phyloP scores from a whole-genome alignment of 2,113 vertebrate species.

The Pimephales promelas region DNA sequence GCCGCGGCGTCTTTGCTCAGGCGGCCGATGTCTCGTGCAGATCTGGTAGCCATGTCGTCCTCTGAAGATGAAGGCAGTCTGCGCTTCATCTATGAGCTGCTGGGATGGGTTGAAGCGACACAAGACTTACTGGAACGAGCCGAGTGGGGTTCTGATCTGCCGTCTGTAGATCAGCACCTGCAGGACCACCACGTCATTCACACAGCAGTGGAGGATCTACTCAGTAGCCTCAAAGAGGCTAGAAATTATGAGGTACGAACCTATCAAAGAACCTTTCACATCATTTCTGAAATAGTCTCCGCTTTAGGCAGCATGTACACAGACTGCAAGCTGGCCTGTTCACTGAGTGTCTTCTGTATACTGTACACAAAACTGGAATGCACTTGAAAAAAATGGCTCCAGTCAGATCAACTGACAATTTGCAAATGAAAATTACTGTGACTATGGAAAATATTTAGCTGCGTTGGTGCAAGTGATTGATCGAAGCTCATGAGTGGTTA shows the following conservation, averaged over 20 bases:
- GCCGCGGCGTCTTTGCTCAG: constrained; percentile 84
- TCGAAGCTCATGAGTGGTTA: background rate
- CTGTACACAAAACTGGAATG: too few species aligned
- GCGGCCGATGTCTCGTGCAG: constrained; percentile 86
- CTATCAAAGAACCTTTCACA: background rate
- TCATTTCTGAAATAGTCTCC: background rate
- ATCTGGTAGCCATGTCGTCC: constrained; percentile 92
- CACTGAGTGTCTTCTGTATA: too few species aligned
- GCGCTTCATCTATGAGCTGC: constrained; percentile 94
- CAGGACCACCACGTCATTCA: constrained; percentile 87
- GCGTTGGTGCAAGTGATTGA: background rate
- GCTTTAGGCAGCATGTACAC: background rate
- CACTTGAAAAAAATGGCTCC: too few species aligned
- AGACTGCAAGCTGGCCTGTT: background rate
- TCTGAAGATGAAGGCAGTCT: constrained; percentile 95
- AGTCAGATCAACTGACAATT: too few species aligned
- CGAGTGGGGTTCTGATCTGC: constrained; percentile 94
- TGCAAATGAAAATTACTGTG: too few species aligned
- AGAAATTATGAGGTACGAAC: constrained; percentile 83
- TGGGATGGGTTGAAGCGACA: constrained; percentile 97
- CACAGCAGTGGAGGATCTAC: constrained; percentile 85
- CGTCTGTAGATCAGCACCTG: constrained; percentile 88
- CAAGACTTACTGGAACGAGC: constrained; percentile 91
- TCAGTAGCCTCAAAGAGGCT: constrained; percentile 88
- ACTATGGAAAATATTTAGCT: background rate